These are phyloP conservation scores for Gambusia yucatana DNA, from an alignment of 2,797 vertebrate species.

Conservation along the genomic window DNA sequence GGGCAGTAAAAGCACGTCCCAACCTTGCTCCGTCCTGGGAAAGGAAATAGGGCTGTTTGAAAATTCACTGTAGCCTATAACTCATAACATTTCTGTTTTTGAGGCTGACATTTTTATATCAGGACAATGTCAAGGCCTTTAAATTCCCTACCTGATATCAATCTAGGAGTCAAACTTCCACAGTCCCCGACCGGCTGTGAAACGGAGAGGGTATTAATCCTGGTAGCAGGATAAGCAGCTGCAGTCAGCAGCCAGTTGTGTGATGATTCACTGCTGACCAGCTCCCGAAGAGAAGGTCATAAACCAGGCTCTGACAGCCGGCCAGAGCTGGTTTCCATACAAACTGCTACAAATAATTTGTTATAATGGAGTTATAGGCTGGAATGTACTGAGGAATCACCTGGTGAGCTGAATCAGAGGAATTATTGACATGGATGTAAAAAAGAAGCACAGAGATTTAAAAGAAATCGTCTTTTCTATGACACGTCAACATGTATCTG, in stretches of 20 bases:
- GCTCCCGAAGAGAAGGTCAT: conserved; percentile 53
- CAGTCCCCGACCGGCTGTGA: conserved; percentile 62
- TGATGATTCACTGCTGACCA: conserved; percentile 69
- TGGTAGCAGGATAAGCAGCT: conserved; percentile 41
- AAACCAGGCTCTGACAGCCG: conserved; percentile 61
- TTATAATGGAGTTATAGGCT: conserved; percentile 6
- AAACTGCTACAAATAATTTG: conserved; percentile 60
- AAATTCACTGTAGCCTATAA: conserved; percentile 57
- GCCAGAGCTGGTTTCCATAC: conserved; percentile 67
- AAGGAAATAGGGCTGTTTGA: conserved; percentile 56
- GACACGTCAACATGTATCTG: background rate
- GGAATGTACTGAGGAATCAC: background rate
- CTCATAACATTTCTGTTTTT: conserved; percentile 60
- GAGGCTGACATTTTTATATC: conserved; percentile 65
- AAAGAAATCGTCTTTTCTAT: background rate
- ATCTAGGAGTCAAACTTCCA: conserved; percentile 55
- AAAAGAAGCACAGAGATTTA: background rate
- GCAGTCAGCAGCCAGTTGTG: conserved; percentile 44
- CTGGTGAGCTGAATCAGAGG: conserved; percentile 1
- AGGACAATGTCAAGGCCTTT: conserved; percentile 68
- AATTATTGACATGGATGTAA: background rate
- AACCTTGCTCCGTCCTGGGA: conserved; percentile 57
- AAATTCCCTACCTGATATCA: conserved; percentile 57
- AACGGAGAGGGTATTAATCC: conserved; percentile 68
- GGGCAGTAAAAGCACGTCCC: conserved; percentile 34